A percentile compares a stretch with the other conserved stretches of the same genome.
These are phyloP conservation scores for Antedon mediterranea DNA, from an alignment of 53 echinoderm and acorn worm species.

Conservation along the genomic window DNA sequence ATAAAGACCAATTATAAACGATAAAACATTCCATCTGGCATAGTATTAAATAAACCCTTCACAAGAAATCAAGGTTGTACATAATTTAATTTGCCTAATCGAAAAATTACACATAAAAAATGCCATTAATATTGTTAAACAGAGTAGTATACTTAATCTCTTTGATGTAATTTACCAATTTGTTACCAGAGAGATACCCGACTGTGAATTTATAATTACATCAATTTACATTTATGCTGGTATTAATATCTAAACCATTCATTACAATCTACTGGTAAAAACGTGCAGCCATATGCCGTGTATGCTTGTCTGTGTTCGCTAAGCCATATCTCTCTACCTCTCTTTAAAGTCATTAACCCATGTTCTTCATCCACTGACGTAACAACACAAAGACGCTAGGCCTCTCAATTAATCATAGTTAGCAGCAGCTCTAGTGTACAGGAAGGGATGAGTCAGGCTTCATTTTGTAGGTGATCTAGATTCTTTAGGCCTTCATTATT, in stretches of 20 bases:
- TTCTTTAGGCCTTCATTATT: background rate
- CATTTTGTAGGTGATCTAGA: background rate
- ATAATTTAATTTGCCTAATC: too few relatives aligned
- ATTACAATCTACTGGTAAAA: background rate
- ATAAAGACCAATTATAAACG: too few relatives aligned
- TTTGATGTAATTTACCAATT: too few relatives aligned
- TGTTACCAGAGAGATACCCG: too few relatives aligned
- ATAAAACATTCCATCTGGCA: too few relatives aligned
- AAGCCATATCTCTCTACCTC: background rate
- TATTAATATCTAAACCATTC: background rate
- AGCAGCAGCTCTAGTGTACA: background rate
- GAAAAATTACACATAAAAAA: too few relatives aligned
- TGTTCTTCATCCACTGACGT: background rate
- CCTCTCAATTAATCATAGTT: background rate
- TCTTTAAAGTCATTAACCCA: background rate
- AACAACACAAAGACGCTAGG: background rate
- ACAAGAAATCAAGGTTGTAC: too few relatives aligned
- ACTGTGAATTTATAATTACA: too few relatives aligned
- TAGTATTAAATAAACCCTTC: too few relatives aligned
- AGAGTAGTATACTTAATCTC: too few relatives aligned
- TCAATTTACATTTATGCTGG: too few relatives aligned
- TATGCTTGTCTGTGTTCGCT: background rate
- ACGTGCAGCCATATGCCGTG: background rate
- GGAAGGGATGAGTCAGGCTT: slow-evolving; percentile 1
- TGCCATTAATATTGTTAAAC: too few relatives aligned